A percentile compares a stretch with the other conserved stretches of the same genome.
Evolutionary conservation across 2,113 vertebrate genomes (phyloP).

Genomic region (Neolamprologus longior): DNA sequence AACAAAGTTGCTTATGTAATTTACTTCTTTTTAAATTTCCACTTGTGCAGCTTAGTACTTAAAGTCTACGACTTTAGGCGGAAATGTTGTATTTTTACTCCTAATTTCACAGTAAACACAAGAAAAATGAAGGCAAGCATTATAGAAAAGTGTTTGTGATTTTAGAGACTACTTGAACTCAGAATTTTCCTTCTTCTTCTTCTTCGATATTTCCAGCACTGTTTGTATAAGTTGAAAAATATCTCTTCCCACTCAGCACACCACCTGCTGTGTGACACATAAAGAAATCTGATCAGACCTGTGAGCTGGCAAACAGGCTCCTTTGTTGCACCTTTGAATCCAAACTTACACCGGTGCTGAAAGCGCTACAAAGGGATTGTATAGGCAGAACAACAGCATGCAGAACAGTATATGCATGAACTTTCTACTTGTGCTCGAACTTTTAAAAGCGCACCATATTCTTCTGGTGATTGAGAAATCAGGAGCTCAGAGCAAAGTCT

Average conservation of each 20-base stretch:
- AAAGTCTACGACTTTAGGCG: not conserved
- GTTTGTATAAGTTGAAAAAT: not conserved
- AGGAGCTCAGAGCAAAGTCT: not conserved
- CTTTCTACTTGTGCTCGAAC: not conserved
- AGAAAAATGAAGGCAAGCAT: not conserved
- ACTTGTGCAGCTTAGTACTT: not conserved
- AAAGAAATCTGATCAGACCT: not conserved
- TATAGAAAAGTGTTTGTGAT: not conserved
- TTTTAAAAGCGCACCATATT: not conserved
- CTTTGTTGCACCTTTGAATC: constrained; percentile 8
- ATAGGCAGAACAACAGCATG: not conserved
- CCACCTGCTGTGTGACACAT: not conserved
- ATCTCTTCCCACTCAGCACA: not conserved
- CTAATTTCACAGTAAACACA: not conserved
- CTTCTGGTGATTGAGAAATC: not conserved
- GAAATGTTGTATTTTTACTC: not conserved
- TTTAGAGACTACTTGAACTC: not conserved
- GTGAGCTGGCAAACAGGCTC: not conserved
- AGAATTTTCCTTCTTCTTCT: not conserved
- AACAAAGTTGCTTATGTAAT: not conserved
- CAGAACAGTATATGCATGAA: not conserved
- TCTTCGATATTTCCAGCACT: not conserved
- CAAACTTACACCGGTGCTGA: not conserved
- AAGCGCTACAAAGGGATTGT: not conserved
- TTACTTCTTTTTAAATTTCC: not conserved